Evolutionary conservation across 2,113 vertebrate genomes (phyloP), one percentile per base, ranked within the genome.

Genomic region (Antechinus stuartii): DNA sequence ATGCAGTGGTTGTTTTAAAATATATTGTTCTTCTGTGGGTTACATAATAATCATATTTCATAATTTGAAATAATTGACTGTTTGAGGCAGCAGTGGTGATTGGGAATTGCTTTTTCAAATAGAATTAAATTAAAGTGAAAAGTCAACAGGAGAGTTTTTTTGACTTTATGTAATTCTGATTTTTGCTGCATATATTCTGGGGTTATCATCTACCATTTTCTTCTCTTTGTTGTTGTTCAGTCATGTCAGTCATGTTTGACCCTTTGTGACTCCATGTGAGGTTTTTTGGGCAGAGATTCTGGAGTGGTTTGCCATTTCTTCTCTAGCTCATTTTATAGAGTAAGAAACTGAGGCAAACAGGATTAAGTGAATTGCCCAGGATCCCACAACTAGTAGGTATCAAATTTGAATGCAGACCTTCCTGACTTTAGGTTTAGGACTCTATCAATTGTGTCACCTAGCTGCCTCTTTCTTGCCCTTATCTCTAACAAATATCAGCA

Each of bases 71-170:
- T 57, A 93, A 30, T 53, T 52, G 5, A 54, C 97, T 95, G 90
- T 96, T 2, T 46, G 54, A 95, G 91, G 68, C 57, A 91, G 49
- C 47, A 94, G 2, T 93, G 90, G 42, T 92, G 68, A 95, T 50
- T 91, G 27, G 93, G 89, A 92, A 95, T 52, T 52, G 50, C 50
- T 52, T 52, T 52, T 89, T 0, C 49, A 92, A 97, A 95, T 50
- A 91, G 14, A 14, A 90, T 97, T 95, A 54, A 54, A 96, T 95
- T 96, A 84, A 42, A 96, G 95, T 91, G 57, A 92, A 96, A 96
- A 54, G 90, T 96, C 52, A 94, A 52, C 14, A 12, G 96, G 92
- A 91, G 98, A 97, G 89, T 46, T 9, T 89, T 49, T 27, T 94
- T 95, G 94, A 92, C 92, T 76, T 54, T 84, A 89, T 97, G 92